Evolutionary conservation across 1,140 invertebrate genomes (phyloP), one percentile per base, ranked within the genome.

Genomic region (Colletes latitarsis): DNA sequence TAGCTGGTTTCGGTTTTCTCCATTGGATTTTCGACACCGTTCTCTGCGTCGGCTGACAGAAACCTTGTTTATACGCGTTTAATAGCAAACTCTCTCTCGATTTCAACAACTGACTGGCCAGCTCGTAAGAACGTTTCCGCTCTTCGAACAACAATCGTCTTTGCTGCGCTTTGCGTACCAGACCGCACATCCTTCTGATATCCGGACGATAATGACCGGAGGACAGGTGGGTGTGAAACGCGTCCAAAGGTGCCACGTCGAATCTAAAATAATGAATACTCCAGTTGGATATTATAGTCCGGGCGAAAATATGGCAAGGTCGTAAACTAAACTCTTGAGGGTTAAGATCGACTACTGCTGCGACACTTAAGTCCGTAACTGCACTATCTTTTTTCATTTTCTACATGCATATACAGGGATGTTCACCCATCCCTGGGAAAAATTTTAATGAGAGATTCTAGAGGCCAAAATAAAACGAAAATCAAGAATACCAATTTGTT

Each of bases 51-150:
- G 89, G 93, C 93, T 93, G 91, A 89, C 90, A 92, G 53, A 93
- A 93, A 57, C 93, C 92, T 81, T 94, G 92, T 15, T 92, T 94
- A 41, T 94, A 94, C 0, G 95, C 94, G 85, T 94, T 94, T 69
- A 94, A 94, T 41, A 96, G 82, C 57, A 97, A 92, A 88, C 94
- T 95, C 85, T 96, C 95, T 80, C 96, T 93, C 1, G 96, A 96
- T 41, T 96, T 93, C 14, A 97, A 88, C 15, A 97, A 87, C 57
- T 95, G 93, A 79, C 93, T 91, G 64, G 95, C 94, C 21, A 95
- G 84, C 30, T 94, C 93, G 81, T 95, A 95, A 0, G 94, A 91
- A 14, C 94, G 92, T 84, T 94, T 95, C 12, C 93, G 91, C 82
- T 94, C 93, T 64, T 95, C 94, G 85, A 94, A 96, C 88, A 95